Conservation (phyloP, 2,113 vertebrate species). For the Elaphurus davidianus region DNA sequence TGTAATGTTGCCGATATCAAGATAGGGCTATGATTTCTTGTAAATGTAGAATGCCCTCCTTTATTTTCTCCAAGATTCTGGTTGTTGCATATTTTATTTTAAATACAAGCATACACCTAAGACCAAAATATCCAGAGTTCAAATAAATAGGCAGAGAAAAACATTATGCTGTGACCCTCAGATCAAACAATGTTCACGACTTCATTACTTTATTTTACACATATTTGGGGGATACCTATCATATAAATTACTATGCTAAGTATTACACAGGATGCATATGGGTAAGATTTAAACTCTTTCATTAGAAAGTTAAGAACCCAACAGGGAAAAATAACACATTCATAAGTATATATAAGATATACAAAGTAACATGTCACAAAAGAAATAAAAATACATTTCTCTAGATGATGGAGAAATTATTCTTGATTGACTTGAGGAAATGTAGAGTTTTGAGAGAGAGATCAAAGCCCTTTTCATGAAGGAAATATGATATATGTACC, state of each 20-base stretch:
- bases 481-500: not conserved
- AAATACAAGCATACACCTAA: not conserved
- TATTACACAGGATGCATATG: not conserved
- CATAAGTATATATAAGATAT: not conserved
- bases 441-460: not conserved
- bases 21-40: not conserved
- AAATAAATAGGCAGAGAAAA: conserved; percentile 15
- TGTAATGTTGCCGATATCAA: not conserved
- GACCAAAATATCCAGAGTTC: not conserved
- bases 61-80: not conserved
- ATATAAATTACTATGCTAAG: not conserved
- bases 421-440: not conserved
- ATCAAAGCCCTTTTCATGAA: not conserved
- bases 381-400: conserved; percentile 2
- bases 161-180: not conserved
- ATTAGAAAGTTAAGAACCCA: not conserved
- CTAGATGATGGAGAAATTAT: not conserved
- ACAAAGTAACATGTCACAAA: not conserved
- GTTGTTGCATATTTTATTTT: not conserved
- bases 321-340: not conserved
- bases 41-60: not conserved
- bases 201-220: not conserved
- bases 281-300: not conserved
- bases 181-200: not conserved
- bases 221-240: not conserved